A percentile compares a stretch with the other conserved stretches of the same genome.
Evolutionary conservation across 2,888 invertebrate species (phyloP).

Genomic region (Synanthedon myopaeformis): DNA sequence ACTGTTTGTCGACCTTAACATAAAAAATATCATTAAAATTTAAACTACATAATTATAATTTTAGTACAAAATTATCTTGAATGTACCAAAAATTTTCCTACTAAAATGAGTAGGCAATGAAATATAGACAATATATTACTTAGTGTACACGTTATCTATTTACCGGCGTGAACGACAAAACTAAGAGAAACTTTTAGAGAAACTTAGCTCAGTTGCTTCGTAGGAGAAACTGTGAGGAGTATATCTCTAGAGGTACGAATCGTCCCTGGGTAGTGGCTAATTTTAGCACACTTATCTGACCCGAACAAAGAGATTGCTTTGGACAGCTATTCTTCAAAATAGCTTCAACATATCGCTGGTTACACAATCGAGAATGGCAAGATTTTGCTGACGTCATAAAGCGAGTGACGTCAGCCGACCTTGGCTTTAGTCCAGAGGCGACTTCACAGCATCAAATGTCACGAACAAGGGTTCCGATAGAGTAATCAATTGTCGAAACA

Average conservation of each 20-base stretch:
- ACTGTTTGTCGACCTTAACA: too few species aligned
- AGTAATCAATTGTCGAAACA: background rate
- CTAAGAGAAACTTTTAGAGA: background rate
- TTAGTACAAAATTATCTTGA: too few species aligned
- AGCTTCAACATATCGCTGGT: slow-evolving; percentile 6
- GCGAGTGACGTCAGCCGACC: slow-evolving; percentile 24
- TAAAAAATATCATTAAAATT: too few species aligned
- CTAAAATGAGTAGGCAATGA: too few species aligned
- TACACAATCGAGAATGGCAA: slow-evolving; percentile 3
- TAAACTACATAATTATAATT: too few species aligned
- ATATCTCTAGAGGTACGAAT: slow-evolving; percentile 6
- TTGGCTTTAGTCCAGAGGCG: slow-evolving; percentile 14
- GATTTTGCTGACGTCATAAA: slow-evolving; percentile 16
- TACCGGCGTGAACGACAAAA: background rate
- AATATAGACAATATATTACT: too few species aligned
- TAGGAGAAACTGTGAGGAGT: background rate
- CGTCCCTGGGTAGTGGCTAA: slow-evolving; percentile 4
- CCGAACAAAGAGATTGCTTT: slow-evolving; percentile 6
- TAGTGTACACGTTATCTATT: too few species aligned
- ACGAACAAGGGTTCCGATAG: background rate
- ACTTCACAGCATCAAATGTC: slow-evolving; percentile 1
- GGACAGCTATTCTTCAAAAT: slow-evolving; percentile 9
- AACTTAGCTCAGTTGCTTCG: background rate
- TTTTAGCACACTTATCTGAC: slow-evolving; percentile 5
- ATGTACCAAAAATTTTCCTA: too few species aligned